phyloP scores from a whole-genome alignment of 2,113 vertebrate genomes.

The Corydoras maculifer region DNA sequence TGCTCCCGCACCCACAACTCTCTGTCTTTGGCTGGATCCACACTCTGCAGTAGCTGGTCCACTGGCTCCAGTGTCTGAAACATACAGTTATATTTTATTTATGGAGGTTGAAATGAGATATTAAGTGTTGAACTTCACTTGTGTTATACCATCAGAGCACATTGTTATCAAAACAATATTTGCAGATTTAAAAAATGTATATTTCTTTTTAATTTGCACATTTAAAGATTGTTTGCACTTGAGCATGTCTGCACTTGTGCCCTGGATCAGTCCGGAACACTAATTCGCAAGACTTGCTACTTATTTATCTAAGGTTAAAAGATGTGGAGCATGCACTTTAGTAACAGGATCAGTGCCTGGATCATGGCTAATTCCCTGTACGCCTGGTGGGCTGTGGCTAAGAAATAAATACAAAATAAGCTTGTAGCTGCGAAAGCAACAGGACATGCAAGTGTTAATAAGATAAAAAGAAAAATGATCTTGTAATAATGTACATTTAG shows the following conservation, averaged over 20 bases:
- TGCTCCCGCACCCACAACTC: constrained; percentile 97
- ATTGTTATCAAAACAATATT: not conserved
- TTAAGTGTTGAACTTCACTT: not conserved
- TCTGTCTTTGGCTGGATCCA: constrained; percentile 93
- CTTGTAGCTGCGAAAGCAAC: no score
- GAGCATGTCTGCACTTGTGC: constrained; percentile 8
- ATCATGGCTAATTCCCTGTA: constrained; percentile 18
- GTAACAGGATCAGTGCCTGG: constrained; percentile 25
- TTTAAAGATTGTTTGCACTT: not conserved
- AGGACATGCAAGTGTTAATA: no score
- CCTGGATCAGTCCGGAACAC: no score
- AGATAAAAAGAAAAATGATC: no score
- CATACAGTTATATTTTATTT: constrained; percentile 1
- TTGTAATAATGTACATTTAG: no score
- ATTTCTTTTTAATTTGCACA: no score
- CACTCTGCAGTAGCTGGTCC: constrained; percentile 88
- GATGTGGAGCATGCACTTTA: constrained; percentile 28
- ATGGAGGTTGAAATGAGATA: not conserved
- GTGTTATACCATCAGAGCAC: not conserved
- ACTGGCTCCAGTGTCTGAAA: constrained; percentile 88
- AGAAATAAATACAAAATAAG: not conserved
- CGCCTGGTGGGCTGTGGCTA: constrained; percentile 7
- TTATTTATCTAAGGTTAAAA: constrained; percentile 18
- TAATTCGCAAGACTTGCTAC: constrained; percentile 18
- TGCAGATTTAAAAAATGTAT: no score